These are phyloP conservation scores for Plecturocebus donacophilus DNA, from an alignment of 2,113 vertebrate species.

Conservation along the genomic window DNA sequence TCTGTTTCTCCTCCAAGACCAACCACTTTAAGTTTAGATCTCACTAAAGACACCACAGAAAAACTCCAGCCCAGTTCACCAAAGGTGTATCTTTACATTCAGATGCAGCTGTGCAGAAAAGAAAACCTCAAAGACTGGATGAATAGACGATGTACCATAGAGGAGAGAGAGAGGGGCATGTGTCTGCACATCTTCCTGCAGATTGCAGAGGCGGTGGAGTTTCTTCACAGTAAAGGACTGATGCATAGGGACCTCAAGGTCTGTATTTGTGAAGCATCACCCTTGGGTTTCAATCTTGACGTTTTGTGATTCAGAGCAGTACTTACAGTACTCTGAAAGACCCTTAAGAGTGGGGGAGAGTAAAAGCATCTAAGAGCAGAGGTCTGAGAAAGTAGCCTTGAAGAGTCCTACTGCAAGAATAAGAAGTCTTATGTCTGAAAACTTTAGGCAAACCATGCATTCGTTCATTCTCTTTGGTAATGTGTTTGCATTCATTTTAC, in stretches of 20 bases:
- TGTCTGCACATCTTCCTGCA: slow-evolving; percentile 97
- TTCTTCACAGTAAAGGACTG: slow-evolving; percentile 96
- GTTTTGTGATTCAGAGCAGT: background rate
- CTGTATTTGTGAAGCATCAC: slow-evolving; percentile 53
- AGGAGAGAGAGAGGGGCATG: slow-evolving; percentile 91
- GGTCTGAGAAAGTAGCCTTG: background rate
- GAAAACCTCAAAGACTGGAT: slow-evolving; percentile 99
- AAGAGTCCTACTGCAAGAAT: background rate
- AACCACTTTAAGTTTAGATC: slow-evolving; percentile 90
- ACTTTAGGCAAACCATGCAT: background rate
- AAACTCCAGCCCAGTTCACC: slow-evolving; percentile 90
- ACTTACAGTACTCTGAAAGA: background rate
- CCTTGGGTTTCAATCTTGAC: fast-evolving
- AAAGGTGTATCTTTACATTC: slow-evolving; percentile 98
- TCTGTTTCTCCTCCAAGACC: slow-evolving; percentile 91
- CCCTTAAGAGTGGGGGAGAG: background rate
- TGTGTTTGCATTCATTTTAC: background rate
- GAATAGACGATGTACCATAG: slow-evolving; percentile 90
- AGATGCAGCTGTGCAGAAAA: slow-evolving; percentile 99
- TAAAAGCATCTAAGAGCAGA: background rate
- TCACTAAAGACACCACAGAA: slow-evolving; percentile 81
- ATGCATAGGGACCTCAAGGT: slow-evolving; percentile 99
- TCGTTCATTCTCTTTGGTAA: background rate
- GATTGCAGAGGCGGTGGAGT: slow-evolving; percentile 97
- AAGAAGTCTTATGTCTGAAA: background rate